Evolutionary conservation across 1,140 invertebrate genomes (phyloP).

Genomic region (Diploscapter pachys): DNA sequence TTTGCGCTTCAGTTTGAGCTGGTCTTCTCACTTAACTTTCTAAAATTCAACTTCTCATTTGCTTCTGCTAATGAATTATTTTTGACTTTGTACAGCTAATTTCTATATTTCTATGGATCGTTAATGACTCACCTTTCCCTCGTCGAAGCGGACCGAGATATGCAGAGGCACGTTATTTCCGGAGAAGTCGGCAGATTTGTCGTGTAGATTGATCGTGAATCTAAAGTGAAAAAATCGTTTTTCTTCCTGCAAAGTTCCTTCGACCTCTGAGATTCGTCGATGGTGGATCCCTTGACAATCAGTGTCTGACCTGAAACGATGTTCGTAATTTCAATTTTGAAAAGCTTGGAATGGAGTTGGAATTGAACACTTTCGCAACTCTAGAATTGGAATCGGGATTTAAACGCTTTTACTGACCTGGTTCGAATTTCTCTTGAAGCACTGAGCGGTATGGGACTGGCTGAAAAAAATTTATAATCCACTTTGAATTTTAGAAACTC

Average conservation of each 20-base stretch:
- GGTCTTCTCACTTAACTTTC: neutral
- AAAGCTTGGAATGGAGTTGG: too few species aligned
- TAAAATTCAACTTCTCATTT: neutral
- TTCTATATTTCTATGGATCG: neutral
- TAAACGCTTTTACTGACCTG: neutral
- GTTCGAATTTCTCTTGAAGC: conserved; percentile 55
- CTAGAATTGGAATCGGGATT: too few species aligned
- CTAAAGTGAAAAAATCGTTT: conserved; percentile 20
- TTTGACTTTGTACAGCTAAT: neutral
- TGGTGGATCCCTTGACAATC: conserved; percentile 55
- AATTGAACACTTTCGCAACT: too few species aligned
- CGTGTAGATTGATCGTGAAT: conserved; percentile 54
- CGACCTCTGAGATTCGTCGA: conserved; percentile 49
- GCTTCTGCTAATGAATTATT: neutral
- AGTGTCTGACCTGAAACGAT: conserved; percentile 44
- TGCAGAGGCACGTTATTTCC: conserved; percentile 57
- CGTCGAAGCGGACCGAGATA: conserved; percentile 55
- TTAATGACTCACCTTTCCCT: conserved; percentile 46
- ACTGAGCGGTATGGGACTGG: conserved; percentile 50
- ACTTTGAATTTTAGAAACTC: neutral
- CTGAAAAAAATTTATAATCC: conserved; percentile 33
- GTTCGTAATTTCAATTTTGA: too few species aligned
- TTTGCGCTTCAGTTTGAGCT: neutral
- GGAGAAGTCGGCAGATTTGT: conserved; percentile 49
- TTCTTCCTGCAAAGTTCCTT: neutral